phyloP scores from a whole-genome alignment of 2,113 vertebrate genomes.

The Strix aluco region DNA sequence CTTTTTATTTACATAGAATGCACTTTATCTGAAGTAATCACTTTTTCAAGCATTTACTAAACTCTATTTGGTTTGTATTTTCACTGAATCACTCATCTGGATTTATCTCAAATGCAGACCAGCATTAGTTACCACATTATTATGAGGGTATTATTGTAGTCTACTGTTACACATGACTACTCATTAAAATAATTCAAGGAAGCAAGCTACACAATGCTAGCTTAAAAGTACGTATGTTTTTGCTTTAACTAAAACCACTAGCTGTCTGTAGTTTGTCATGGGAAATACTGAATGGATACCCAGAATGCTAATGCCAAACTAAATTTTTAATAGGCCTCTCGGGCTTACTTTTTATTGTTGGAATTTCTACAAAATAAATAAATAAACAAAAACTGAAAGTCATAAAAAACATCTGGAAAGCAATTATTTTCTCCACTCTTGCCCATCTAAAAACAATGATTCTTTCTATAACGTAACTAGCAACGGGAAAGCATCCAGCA shows the following conservation, averaged over 20 bases:
- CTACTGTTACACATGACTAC: neutral
- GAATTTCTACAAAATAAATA: neutral
- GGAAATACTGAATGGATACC: neutral
- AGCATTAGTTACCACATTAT: neutral
- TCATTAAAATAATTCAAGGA: neutral
- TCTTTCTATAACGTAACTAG: neutral
- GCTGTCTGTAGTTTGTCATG: neutral
- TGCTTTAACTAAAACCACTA: neutral
- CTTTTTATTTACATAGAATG: neutral
- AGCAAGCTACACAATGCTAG: neutral
- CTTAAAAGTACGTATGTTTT: neutral
- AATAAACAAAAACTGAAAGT: neutral
- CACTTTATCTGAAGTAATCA: neutral
- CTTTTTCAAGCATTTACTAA: neutral
- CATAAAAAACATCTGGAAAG: neutral
- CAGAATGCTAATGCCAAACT: neutral
- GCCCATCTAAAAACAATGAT: neutral
- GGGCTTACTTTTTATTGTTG: neutral
- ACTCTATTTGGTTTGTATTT: neutral
- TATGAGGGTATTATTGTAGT: neutral
- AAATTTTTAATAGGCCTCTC: neutral
- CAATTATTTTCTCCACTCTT: neutral
- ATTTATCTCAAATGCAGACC: neutral
- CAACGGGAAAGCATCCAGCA: conserved; percentile 1
- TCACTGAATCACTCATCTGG: neutral